Evolutionary conservation across 2,888 invertebrate species (phyloP).

Genomic region (Agriopis leucophaearia): DNA sequence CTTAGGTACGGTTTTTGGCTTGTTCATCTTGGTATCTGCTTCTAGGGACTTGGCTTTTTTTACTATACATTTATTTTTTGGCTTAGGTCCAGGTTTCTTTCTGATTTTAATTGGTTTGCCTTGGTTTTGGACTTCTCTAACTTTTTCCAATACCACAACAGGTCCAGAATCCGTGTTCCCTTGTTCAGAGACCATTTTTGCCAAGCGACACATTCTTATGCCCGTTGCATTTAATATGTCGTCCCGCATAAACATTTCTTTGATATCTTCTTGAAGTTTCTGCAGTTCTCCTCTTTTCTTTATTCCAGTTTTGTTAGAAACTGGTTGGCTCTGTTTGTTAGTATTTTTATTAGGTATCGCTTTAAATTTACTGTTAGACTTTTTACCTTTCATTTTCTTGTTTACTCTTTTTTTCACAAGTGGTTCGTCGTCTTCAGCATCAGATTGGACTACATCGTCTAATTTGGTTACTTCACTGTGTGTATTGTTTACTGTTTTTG

Average conservation of each 20-base stretch:
- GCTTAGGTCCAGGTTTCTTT: slow-evolving; percentile 63
- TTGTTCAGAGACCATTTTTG: slow-evolving; percentile 79
- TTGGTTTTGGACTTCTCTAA: slow-evolving; percentile 50
- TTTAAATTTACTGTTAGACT: slow-evolving; percentile 24
- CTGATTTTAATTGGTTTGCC: slow-evolving; percentile 49
- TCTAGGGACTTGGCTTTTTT: slow-evolving; percentile 4
- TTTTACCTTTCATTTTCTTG: slow-evolving; percentile 24
- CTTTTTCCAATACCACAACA: slow-evolving; percentile 67
- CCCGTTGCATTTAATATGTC: slow-evolving; percentile 88
- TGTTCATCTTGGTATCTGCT: slow-evolving; percentile 28
- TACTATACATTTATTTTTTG: slow-evolving; percentile 53
- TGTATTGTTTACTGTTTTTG: background rate
- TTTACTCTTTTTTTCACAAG: slow-evolving; percentile 5
- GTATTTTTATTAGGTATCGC: slow-evolving; percentile 15
- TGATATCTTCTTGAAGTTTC: slow-evolving; percentile 89
- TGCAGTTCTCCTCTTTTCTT: slow-evolving; percentile 80
- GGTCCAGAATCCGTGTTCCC: slow-evolving; percentile 55
- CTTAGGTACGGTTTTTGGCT: slow-evolving; percentile 37
- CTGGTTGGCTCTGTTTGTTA: slow-evolving; percentile 5
- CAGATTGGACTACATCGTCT: slow-evolving; percentile 8
- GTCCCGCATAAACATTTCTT: slow-evolving; percentile 89
- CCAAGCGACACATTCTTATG: slow-evolving; percentile 88
- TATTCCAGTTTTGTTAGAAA: slow-evolving; percentile 5
- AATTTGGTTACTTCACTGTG: background rate
- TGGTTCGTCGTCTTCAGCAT: slow-evolving; percentile 31